phyloP scores from a whole-genome alignment of 2,113 vertebrate species.

The Ictalurus punctatus region DNA sequence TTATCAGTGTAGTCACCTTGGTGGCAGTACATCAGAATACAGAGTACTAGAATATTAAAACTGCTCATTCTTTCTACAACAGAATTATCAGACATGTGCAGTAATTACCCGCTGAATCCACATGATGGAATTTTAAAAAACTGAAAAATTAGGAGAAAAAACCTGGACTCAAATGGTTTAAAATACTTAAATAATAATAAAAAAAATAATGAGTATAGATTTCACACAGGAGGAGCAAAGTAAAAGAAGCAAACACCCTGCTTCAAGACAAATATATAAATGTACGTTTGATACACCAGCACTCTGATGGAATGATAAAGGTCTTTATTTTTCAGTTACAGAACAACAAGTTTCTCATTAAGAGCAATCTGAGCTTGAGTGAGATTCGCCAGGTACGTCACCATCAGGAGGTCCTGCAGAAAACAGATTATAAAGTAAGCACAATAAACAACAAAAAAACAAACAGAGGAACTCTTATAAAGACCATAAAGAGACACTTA shows the following conservation, averaged over 20 bases:
- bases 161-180: not conserved
- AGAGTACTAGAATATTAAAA: not conserved
- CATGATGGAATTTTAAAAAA: not conserved
- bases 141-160: not conserved
- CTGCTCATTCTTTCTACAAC: not conserved
- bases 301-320: constrained; percentile 33
- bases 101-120: not conserved
- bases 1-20: not conserved
- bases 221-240: not conserved
- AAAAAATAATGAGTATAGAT: not conserved
- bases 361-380: constrained; percentile 87
- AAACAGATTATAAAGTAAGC: constrained; percentile 8
- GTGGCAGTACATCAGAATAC: too few relatives aligned
- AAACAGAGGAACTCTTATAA: not conserved
- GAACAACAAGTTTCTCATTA: constrained; percentile 74
- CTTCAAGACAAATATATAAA: not conserved
- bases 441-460: not conserved
- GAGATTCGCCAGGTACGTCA: constrained; percentile 86
- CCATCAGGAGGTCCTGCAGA: constrained; percentile 76
- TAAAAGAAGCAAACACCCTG: not conserved
- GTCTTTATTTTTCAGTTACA: constrained; percentile 39
- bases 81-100: not conserved
- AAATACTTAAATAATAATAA: too few relatives aligned
- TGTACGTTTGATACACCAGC: not conserved
- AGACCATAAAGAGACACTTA: constrained; percentile 66